Base-by-base conservation (phyloP, 2,888 invertebrate genomes). In the Ophion ventricosus region DNA sequence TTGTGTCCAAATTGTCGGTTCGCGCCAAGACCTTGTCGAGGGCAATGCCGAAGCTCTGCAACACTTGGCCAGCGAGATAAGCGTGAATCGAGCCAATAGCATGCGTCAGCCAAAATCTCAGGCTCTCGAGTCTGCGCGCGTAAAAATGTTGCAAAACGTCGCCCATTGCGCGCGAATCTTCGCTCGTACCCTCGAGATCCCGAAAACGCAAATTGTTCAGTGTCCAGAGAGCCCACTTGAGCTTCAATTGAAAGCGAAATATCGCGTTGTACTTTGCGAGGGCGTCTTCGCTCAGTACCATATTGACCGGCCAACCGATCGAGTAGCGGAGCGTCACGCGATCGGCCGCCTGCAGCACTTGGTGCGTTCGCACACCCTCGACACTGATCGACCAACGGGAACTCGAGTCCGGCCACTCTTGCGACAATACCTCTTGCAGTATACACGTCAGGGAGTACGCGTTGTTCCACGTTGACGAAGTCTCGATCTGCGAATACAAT, bases 21-120 rank as follows among this genome's bases (percentile, higher is more conserved):
- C 90, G 87, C 17, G 80, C 74, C 43, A 93, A 87, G 43, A 91
- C 87, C 80, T 91, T 91, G 59, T 93, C 92, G 2, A 93, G 87
- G 40, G 88, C 86, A 49, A 89, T 88, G 25, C 93, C 92, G n/a
- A 93, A 88, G 76, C 90, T 91, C 67, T 94, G 94, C 40, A 95
- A 88, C 20, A 94, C 94, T 87, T 94, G 93, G 0, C 94, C 94
- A 89, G 94, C 94, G 40, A 95, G 88, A 90, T 95, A 94, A 43
- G 94, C 93, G 84, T 95, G 95, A 81, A 95, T 92, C 56, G 94
- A 94, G 76, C 94, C 94, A 67, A 95, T 91, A 1, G 95, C 93
- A 84, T 95, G 94, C 25, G 95, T 91, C 63, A 95, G 91, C 95
- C 95, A 95, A 86, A 95, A 95, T 79, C 95, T 93, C 26, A 95